phyloP scores from a whole-genome alignment of 2,113 vertebrate species.

The Paracanthobrama guichenoti region DNA sequence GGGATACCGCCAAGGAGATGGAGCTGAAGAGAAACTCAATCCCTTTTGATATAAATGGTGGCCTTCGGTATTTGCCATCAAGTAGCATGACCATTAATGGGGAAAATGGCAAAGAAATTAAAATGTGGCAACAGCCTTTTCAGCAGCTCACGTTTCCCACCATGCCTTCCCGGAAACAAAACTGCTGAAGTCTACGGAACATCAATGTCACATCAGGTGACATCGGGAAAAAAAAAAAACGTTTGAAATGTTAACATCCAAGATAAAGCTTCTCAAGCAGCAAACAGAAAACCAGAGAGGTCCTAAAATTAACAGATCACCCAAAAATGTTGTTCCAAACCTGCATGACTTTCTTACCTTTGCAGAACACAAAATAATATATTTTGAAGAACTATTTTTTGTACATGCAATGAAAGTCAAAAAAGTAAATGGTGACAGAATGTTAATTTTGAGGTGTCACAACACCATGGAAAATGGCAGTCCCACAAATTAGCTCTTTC shows the following conservation, averaged over 20 bases:
- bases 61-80: constrained; percentile 26
- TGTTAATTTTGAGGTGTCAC: not conserved
- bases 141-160: constrained; percentile 49
- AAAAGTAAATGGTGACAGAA: not conserved
- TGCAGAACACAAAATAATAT: not conserved
- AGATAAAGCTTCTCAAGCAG: constrained; percentile 66
- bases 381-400: not conserved
- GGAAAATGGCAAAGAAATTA: constrained; percentile 47
- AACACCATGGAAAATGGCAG: constrained; percentile 47
- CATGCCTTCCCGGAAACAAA: constrained; percentile 34
- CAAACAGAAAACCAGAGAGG: constrained; percentile 63
- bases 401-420: not conserved
- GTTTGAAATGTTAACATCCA: not conserved
- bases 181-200: constrained; percentile 21
- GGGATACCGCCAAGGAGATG: constrained; percentile 39
- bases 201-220: constrained; percentile 6
- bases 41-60: constrained; percentile 28
- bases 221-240: not conserved
- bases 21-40: constrained; percentile 49
- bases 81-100: constrained; percentile 16
- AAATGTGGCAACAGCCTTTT: constrained; percentile 65
- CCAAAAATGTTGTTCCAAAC: not conserved
- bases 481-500: constrained; percentile 67
- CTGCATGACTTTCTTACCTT: not conserved
- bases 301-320: not conserved